Evolutionary conservation across 2,797 vertebrate genomes (phyloP).

Genomic region (Sebastes cheni): DNA sequence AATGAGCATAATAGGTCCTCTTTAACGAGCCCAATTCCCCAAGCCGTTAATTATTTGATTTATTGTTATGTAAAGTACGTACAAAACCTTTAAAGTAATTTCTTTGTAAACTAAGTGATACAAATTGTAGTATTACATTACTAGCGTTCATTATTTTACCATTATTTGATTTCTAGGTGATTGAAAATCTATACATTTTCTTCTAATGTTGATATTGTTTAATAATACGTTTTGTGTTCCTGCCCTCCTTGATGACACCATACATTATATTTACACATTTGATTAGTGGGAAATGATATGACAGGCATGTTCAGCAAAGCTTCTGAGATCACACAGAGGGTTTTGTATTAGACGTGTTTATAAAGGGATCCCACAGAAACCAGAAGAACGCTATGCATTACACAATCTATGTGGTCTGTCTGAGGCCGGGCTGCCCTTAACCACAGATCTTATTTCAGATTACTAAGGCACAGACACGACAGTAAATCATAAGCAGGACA

Average conservation of each 20-base stretch:
- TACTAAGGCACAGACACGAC: slow-evolving; percentile 58
- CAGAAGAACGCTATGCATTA: slow-evolving; percentile 59
- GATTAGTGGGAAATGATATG: not conserved
- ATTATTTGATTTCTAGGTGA: not conserved
- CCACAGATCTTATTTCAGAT: slow-evolving; percentile 72
- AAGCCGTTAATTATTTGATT: not conserved
- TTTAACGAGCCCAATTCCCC: not conserved
- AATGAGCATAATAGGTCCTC: not conserved
- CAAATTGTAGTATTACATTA: not conserved
- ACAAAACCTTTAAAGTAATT: not conserved
- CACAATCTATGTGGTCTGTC: slow-evolving; percentile 65
- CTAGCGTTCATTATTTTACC: not conserved
- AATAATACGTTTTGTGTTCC: not conserved
- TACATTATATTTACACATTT: not conserved
- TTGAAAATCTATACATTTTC: not conserved
- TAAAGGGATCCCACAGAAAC: slow-evolving; percentile 50
- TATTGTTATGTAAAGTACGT: not conserved
- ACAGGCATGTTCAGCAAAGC: not conserved
- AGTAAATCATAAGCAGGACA: slow-evolving; percentile 66
- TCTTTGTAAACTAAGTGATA: not conserved
- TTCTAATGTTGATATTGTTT: not conserved
- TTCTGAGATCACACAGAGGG: slow-evolving; percentile 16
- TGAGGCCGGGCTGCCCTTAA: slow-evolving; percentile 59
- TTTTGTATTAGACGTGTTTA: slow-evolving; percentile 52
- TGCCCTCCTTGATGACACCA: not conserved